phyloP scores from a whole-genome alignment of 2,113 vertebrate species.

The Chamaea fasciata region DNA sequence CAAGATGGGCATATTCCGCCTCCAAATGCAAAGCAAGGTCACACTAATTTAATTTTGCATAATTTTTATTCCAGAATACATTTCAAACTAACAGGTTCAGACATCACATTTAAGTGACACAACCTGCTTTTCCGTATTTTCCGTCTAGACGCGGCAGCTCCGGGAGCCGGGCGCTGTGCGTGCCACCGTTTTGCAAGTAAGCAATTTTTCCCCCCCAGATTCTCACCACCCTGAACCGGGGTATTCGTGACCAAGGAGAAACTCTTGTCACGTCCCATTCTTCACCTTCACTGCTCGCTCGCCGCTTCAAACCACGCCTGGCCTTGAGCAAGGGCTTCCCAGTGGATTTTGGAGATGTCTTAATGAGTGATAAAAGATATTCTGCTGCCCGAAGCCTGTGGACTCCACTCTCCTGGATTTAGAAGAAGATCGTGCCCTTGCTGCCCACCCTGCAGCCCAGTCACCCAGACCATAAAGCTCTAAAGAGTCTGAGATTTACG shows the following conservation, averaged over 20 bases:
- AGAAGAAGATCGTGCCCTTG: not conserved
- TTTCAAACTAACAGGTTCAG: slow-evolving; percentile 67
- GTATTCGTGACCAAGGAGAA: not conserved
- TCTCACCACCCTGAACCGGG: not conserved
- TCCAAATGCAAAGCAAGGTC: slow-evolving; percentile 61
- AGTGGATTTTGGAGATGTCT: rapidly evolving
- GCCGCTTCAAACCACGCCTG: not conserved
- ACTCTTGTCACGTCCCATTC: not conserved
- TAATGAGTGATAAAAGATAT: rapidly evolving
- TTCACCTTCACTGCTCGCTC: not conserved
- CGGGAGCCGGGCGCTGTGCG: not conserved
- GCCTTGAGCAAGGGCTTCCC: not conserved
- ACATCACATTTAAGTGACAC: slow-evolving; percentile 9
- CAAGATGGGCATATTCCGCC: slow-evolving; percentile 27
- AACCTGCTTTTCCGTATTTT: slow-evolving; percentile 43
- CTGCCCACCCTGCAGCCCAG: not conserved
- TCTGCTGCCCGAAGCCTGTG: not conserved
- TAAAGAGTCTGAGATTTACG: slow-evolving; percentile 72
- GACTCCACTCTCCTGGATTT: rapidly evolving
- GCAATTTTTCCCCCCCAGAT: not conserved
- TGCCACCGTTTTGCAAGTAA: not conserved
- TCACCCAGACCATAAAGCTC: not conserved
- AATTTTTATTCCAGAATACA: slow-evolving; percentile 54
- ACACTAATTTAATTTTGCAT: slow-evolving; percentile 57
- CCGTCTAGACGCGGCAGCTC: slow-evolving; percentile 31